Percentiles rank a stretch among this genome's conserved stretches.
These are phyloP conservation scores for Thecophora atra DNA, from an alignment of 2,888 invertebrate genomes.

Conservation along the genomic window DNA sequence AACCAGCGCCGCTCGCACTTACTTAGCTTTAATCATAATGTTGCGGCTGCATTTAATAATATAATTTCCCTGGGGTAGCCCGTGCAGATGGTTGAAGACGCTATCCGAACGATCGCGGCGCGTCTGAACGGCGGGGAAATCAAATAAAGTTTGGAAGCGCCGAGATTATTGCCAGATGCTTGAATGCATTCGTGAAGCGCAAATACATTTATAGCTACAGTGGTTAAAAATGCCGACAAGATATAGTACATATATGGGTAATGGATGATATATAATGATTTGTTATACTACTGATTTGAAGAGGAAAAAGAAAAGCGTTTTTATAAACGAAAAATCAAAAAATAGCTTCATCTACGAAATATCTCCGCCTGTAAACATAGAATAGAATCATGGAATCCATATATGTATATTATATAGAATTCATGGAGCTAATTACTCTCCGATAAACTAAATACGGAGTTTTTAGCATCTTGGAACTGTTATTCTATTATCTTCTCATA, in stretches of 20 bases:
- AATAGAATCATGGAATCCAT: no score
- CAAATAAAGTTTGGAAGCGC: constrained; percentile 30
- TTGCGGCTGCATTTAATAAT: constrained; percentile 51
- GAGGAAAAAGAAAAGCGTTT: not conserved
- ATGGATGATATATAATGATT: not conserved
- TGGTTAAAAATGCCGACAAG: not conserved
- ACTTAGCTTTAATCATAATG: constrained; percentile 48
- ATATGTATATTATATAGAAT: no score
- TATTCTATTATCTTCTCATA: no score
- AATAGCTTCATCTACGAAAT: no score
- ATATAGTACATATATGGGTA: not conserved
- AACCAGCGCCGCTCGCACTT: not conserved
- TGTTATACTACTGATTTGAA: not conserved
- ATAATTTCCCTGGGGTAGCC: constrained; percentile 49
- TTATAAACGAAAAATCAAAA: not conserved
- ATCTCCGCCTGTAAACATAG: no score
- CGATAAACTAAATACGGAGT: no score
- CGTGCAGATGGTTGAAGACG: not conserved
- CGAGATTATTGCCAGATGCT: constrained; percentile 34
- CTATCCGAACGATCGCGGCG: not conserved
- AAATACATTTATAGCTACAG: constrained; percentile 26
- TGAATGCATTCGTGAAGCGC: constrained; percentile 21
- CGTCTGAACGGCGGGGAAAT: constrained; percentile 7
- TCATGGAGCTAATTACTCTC: no score
- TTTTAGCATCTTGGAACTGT: no score